Evolutionary conservation across 2,888 invertebrate genomes (phyloP).

Genomic region (Digitonthophagus gazella): DNA sequence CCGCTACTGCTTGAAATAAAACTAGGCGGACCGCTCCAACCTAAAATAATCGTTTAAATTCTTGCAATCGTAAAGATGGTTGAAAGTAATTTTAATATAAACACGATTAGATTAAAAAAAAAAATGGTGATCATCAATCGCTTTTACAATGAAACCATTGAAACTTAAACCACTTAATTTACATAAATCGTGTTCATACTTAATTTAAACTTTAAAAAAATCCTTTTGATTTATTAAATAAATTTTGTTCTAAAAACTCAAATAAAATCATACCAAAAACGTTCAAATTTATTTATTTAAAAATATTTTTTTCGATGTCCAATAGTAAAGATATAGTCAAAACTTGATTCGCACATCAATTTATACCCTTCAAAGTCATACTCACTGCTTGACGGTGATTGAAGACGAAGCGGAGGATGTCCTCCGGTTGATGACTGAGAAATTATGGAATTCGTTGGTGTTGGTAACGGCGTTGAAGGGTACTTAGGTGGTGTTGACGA

Average conservation of each 20-base stretch:
- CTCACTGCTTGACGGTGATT: constrained; percentile 56
- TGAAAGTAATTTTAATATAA: too few relatives aligned
- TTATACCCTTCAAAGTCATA: constrained; percentile 28
- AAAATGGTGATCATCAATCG: too few relatives aligned
- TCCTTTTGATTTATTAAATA: too few relatives aligned
- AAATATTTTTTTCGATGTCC: background rate
- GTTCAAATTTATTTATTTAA: background rate
- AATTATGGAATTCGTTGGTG: constrained; percentile 41
- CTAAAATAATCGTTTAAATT: constrained; percentile 43
- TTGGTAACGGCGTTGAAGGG: constrained; percentile 57
- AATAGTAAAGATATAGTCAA: background rate
- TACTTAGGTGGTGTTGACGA: constrained; percentile 69
- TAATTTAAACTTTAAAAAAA: too few relatives aligned
- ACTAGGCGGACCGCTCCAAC: constrained; percentile 86
- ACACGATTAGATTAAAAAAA: too few relatives aligned
- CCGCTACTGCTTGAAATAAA: constrained; percentile 75
- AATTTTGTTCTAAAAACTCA: too few relatives aligned
- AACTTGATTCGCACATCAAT: constrained; percentile 6
- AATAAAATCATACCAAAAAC: background rate
- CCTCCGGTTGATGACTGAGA: constrained; percentile 23
- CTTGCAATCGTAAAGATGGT: too few relatives aligned
- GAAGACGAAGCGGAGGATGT: constrained; percentile 47
- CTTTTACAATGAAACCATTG: too few relatives aligned
- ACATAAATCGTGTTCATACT: too few relatives aligned
- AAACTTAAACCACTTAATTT: too few relatives aligned